Evolutionary conservation across 2,888 invertebrate species (phyloP), one percentile per base, ranked within the genome.

Genomic region (Drosophila quasianomalipes): DNA sequence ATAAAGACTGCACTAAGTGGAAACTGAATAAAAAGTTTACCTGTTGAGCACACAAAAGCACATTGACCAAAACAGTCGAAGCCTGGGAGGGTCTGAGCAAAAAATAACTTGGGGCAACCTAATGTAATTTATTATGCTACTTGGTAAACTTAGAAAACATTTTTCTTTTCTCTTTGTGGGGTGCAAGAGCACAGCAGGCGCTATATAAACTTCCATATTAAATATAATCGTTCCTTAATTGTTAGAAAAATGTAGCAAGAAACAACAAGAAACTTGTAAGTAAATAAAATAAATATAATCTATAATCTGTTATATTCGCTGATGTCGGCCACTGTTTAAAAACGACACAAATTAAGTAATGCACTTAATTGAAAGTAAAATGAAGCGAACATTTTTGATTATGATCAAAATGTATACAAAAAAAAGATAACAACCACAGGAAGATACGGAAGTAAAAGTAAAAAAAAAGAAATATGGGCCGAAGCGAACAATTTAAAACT

Each of bases 401-500:
- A 47, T n/a, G 14, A 22, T 53, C 14, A 53, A 53, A 53, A 53
- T 53, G 33, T 22, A 35, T 28, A 14, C 47, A 26, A 9, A 26
- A 22, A 54, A 51, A 54, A 33, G 30, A 12, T 22, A 49, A 53
- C 35, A 67, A 26, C 30, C 4, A 14, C n/a, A 47, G 39, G 28
- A 54, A 37, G 44, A 47, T 22, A n/a, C 66, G 41, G 12, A 64
- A 53, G 10, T 37, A 31, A 64, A 37, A 69, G 16, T 49, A 35
- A 37, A 41, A 37, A 37, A 12, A 37, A 10, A 22, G 12, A 54
- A 44, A 67, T 30, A 39, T 39, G 41, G 51, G 37, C 26, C 22
- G 9, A 53, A 28, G 53, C 66, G 12, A 73, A 71, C 89, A 86
- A 89, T 89, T 87, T 83, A 86, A 87, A 89, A 80, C 87, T 77